Evolutionary conservation across 1,140 invertebrate species (phyloP).

Genomic region (Cotesia typhae): DNA sequence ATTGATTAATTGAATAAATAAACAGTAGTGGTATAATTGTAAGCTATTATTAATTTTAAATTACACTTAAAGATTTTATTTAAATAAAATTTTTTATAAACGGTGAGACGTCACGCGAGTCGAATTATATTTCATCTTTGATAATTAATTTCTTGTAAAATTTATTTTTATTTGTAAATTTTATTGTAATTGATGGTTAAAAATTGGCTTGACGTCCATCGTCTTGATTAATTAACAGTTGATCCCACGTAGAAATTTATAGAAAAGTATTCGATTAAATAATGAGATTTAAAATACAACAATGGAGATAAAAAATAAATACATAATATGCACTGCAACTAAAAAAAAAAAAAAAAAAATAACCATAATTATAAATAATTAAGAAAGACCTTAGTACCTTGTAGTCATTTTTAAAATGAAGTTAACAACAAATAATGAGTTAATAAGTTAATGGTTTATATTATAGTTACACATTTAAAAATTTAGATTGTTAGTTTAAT

Average conservation of each 20-base stretch:
- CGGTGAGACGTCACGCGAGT: conserved; percentile 28
- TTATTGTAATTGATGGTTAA: conserved; percentile 5
- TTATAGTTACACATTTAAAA: not conserved
- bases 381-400: conserved; percentile 12
- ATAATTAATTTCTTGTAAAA: conserved; percentile 24
- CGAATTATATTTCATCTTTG: conserved; percentile 9
- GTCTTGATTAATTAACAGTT: conserved; percentile 35
- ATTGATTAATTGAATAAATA: too few relatives aligned
- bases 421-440: conserved; percentile 13
- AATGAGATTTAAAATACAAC: conserved; percentile 22
- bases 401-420: conserved; percentile 24
- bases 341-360: not conserved
- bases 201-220: conserved; percentile 44
- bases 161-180: conserved; percentile 26
- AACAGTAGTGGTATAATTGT: too few relatives aligned
- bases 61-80: conserved; percentile 1
- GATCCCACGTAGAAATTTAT: not conserved
- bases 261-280: conserved; percentile 4
- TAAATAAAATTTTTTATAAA: conserved; percentile 6
- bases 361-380: not conserved
- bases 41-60: conserved; percentile 1
- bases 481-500: too few relatives aligned
- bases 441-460: conserved; percentile 10
- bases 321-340: conserved; percentile 16
- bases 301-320: conserved; percentile 10